Percentiles rank a stretch among this genome's conserved stretches.
Conservation (phyloP, 2,888 invertebrate genomes). For the Cenopis cana region DNA sequence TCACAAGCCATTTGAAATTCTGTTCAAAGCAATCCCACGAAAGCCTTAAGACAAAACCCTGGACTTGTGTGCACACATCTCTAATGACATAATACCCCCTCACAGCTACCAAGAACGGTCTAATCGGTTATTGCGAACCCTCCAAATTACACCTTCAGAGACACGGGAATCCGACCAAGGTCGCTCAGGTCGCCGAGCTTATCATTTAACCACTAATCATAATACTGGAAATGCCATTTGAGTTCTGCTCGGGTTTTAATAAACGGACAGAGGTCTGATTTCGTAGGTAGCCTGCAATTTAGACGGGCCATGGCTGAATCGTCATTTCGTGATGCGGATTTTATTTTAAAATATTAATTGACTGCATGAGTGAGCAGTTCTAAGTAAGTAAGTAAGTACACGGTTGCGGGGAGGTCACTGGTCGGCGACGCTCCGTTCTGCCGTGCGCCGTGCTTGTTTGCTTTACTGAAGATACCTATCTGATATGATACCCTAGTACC, state of each 20-base stretch:
- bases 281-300: conserved; percentile 73
- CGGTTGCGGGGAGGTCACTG: conserved; percentile 18
- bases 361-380: conserved; percentile 42
- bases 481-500: neutral
- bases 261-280: conserved; percentile 64
- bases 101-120: conserved; percentile 77
- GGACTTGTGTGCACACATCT: conserved; percentile 54
- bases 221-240: conserved; percentile 81
- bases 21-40: conserved; percentile 20
- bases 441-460: neutral
- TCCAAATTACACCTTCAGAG: conserved; percentile 82
- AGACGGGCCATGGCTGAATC: conserved; percentile 61
- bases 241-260: conserved; percentile 77
- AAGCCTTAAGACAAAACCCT: conserved; percentile 47
- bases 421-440: neutral
- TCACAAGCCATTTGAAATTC: neutral
- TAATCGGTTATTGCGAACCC: conserved; percentile 82
- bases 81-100: conserved; percentile 80
- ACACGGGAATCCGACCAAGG: conserved; percentile 83
- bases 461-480: neutral
- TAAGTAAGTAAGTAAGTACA: conserved; percentile 42
- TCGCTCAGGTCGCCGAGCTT: conserved; percentile 78
- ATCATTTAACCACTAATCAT: conserved; percentile 83
- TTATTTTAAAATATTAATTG: conserved; percentile 50
- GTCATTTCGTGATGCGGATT: conserved; percentile 58